Conservation (phyloP, 2,113 vertebrate species). For the Trematocara variabile region DNA sequence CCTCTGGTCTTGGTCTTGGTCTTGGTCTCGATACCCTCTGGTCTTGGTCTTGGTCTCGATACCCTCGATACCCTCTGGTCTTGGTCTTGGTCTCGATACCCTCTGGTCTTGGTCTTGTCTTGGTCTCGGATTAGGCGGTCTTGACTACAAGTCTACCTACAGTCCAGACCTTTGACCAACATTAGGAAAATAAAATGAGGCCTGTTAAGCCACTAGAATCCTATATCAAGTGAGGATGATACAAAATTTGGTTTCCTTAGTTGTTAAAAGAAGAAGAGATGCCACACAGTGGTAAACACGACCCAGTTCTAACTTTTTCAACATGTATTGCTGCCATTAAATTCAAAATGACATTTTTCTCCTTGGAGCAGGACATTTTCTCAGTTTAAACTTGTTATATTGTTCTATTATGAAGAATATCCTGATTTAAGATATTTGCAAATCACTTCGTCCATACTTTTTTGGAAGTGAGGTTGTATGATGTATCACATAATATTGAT, state of each 20-base stretch:
- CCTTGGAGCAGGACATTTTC: neutral
- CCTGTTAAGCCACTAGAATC: neutral
- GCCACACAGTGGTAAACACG: neutral
- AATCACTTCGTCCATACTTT: neutral
- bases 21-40: too few relatives aligned
- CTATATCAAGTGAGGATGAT: neutral
- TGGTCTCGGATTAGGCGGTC: too few relatives aligned
- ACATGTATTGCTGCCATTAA: neutral
- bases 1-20: too few relatives aligned
- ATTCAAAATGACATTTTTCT: neutral
- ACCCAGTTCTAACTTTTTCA: neutral
- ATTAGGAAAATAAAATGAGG: neutral
- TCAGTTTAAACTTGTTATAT: neutral
- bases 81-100: too few relatives aligned
- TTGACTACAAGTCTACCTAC: too few relatives aligned
- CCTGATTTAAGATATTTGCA: neutral
- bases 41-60: too few relatives aligned
- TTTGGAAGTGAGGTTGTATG: neutral
- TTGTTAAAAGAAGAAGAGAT: neutral
- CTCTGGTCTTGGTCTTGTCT: too few relatives aligned
- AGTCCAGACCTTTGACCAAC: neutral
- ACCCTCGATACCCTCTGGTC: too few relatives aligned
- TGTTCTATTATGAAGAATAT: neutral
- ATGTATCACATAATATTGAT: neutral
- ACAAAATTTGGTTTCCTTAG: neutral